Conservation (phyloP, 2,113 vertebrate genomes). For the Bubalus kerabau region DNA sequence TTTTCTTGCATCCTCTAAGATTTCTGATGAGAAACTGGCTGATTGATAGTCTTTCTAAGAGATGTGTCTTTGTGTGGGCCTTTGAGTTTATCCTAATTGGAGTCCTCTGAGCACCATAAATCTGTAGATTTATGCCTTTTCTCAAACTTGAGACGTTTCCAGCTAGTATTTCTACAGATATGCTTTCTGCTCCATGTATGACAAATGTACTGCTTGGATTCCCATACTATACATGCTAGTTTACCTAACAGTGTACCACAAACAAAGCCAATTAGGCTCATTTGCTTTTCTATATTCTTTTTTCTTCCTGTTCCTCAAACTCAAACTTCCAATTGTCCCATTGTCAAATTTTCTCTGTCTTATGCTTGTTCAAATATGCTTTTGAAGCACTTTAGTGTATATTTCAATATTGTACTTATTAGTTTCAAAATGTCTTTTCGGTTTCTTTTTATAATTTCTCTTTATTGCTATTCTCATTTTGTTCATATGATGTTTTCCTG, state of each 20-base stretch:
- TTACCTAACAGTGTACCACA: background rate
- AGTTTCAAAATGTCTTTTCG: background rate
- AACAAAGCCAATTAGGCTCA: background rate
- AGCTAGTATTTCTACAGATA: background rate
- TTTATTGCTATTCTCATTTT: background rate
- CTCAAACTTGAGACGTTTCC: background rate
- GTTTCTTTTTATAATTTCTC: background rate
- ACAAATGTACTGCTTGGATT: background rate
- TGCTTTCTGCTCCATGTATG: background rate
- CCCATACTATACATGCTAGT: background rate
- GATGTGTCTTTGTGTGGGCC: background rate
- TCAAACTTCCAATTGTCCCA: background rate
- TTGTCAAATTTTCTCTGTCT: background rate
- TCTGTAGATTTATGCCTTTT: background rate
- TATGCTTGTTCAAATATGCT: background rate
- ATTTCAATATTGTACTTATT: background rate
- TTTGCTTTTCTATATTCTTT: background rate
- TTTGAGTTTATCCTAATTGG: background rate
- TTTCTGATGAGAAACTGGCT: background rate
- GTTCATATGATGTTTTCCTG: background rate
- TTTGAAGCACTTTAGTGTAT: background rate
- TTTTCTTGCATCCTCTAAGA: background rate
- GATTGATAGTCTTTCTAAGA: background rate
- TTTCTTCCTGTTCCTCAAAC: background rate
- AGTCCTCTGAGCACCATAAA: background rate